Evolutionary conservation across 2,888 invertebrate genomes (phyloP).

Genomic region (Agriopis marginaria): DNA sequence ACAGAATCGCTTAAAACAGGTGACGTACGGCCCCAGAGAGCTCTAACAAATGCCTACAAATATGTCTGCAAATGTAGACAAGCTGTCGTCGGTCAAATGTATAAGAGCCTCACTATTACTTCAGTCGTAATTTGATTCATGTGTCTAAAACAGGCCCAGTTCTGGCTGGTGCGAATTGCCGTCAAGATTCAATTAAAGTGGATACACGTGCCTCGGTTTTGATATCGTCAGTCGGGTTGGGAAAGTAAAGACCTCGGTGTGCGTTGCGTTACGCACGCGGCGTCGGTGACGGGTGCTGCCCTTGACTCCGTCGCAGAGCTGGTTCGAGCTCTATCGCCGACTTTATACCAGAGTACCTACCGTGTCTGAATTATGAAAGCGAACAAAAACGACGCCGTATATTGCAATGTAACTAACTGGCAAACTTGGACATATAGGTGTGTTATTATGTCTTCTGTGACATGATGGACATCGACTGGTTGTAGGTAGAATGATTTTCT

Average conservation of each 20-base stretch:
- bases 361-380: not conserved
- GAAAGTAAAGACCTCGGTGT: constrained; percentile 80
- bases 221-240: constrained; percentile 62
- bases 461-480: not conserved
- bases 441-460: too few relatives aligned
- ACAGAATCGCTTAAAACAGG: too few relatives aligned
- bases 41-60: too few relatives aligned
- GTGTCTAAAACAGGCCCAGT: not conserved
- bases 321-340: constrained; percentile 52
- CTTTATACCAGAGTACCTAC: not conserved
- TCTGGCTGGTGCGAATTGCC: constrained; percentile 2
- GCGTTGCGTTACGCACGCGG: constrained; percentile 56
- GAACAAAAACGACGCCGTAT: not conserved
- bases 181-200: constrained; percentile 38
- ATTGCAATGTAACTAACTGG: not conserved
- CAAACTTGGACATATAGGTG: not conserved
- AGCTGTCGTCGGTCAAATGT: not conserved
- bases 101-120: not conserved
- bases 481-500: not conserved
- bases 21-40: too few relatives aligned
- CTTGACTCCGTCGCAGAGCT: constrained; percentile 66
- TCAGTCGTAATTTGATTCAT: not conserved
- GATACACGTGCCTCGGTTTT: constrained; percentile 47
- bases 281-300: constrained; percentile 74
- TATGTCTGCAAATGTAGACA: not conserved